phyloP scores from a whole-genome alignment of 2,113 vertebrate genomes.

The Eptesicus fuscus region DNA sequence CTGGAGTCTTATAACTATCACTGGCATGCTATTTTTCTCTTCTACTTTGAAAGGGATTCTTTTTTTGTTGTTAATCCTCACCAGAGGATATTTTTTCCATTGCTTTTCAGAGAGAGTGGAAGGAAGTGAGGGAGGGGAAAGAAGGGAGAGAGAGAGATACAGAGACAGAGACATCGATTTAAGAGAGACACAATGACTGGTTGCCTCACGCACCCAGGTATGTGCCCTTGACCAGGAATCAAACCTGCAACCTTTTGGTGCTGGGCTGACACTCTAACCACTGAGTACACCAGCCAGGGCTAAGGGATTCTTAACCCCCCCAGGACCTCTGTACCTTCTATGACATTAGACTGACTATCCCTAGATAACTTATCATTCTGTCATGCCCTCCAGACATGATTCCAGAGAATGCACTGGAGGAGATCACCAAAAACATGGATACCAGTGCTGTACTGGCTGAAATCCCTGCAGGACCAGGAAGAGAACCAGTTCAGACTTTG shows the following conservation, averaged over 20 bases:
- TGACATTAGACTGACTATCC: neutral
- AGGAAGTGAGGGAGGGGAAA: no score
- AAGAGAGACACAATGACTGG: no score
- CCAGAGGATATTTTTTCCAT: no score
- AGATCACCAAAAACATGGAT: slow-evolving; percentile 98
- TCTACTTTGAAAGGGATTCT: neutral
- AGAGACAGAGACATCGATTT: no score
- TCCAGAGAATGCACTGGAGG: slow-evolving; percentile 97
- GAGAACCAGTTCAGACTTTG: slow-evolving; percentile 93
- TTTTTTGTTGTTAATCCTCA: neutral
- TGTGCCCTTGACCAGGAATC: no score
- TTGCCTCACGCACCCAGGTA: no score
- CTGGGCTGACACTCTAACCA: no score
- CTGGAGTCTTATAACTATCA: neutral
- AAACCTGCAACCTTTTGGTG: no score
- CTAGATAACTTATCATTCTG: neutral
- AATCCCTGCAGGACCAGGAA: slow-evolving; percentile 83
- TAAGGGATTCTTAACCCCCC: neutral
- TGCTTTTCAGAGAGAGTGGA: no score
- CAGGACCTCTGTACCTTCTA: neutral
- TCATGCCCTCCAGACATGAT: slow-evolving; percentile 88
- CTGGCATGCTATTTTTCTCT: neutral
- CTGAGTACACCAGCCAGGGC: no score
- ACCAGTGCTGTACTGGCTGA: slow-evolving; percentile 94
- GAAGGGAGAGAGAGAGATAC: no score